Evolutionary conservation across 2,113 vertebrate species (phyloP).

Genomic region (Eulemur macaco): DNA sequence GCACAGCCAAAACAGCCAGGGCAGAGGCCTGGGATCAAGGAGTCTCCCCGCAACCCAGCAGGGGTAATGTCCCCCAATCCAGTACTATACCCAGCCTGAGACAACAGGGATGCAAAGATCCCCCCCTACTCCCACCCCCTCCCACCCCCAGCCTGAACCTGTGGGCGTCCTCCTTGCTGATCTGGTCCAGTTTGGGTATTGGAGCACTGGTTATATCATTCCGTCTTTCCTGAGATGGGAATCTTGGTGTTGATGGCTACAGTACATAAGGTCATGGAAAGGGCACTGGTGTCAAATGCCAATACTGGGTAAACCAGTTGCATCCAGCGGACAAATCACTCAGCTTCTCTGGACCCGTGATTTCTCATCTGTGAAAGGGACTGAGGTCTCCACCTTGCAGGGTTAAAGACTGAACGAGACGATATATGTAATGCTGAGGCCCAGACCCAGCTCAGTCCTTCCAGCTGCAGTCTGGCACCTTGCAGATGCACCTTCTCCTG

Average conservation of each 20-base stretch:
- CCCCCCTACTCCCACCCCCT: neutral
- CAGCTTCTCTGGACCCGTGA: neutral
- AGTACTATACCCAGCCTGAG: neutral
- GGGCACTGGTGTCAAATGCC: neutral
- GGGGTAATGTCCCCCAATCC: neutral
- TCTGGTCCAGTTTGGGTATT: neutral
- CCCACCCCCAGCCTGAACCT: neutral
- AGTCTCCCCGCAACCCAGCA: neutral
- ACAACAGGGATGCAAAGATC: neutral
- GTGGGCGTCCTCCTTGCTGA: neutral
- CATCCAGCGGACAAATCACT: neutral
- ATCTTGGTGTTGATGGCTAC: neutral
- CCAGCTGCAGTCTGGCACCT: neutral
- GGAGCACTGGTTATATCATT: neutral
- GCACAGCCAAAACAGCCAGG: neutral
- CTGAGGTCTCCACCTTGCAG: neutral
- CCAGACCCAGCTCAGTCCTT: neutral
- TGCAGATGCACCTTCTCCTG: neutral
- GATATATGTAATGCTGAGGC: neutral
- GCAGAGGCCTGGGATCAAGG: neutral
- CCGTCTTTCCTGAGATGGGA: neutral
- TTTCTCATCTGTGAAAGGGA: neutral
- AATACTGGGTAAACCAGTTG: neutral
- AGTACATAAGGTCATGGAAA: neutral
- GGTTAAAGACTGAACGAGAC: neutral